Evolutionary conservation across 2,888 invertebrate species (phyloP), one percentile per base, ranked within the genome.

Genomic region (Noctua pronuba): DNA sequence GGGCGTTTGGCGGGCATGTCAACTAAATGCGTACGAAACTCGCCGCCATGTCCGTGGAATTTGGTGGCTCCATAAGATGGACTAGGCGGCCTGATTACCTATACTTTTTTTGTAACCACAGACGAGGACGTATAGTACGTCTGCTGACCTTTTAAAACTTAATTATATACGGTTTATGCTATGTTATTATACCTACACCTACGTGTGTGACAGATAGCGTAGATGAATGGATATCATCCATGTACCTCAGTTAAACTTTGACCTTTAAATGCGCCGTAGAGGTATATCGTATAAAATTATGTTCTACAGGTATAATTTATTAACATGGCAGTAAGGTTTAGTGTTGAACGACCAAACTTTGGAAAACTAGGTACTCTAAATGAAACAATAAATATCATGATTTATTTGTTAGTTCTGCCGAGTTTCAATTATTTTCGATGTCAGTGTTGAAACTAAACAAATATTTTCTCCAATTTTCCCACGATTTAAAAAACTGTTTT

Each of bases 141-240:
- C 3, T 28, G 16, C 7, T 62, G 31, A 62, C 6, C 46, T 31
- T 62, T 62, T 1, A 7, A 52, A 62, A 31, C n/a, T 31, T 41
- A 46, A 18, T 38, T 24, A 28, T 28, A 21, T n/a, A 31, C 16
- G 11, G 21, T 10, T 24, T 2, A n/a, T 49, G 4, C 13, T 24
- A n/a, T 13, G 0, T 16, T 49, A 18, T 62, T 11, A 62, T 35
- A 62, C 10, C 6, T n/a, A n/a, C 8, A n/a, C 35, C 21, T 6
- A 13, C 11, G 6, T 46, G 31, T 68, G 21, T 10, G 6, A 16
- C 46, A 28, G 62, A 44, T 35, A 24, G 18, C 8, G 35, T 31
- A 24, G 13, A 44, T 77, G 52, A 78, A 77, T 78, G 55, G 28
- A 38, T 18, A 66, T 44, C 24, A 21, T 38, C n/a, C 24, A 35